Percentiles rank a stretch among this genome's conserved stretches.
Conservation (phyloP, 2,797 vertebrate species). For the Ambastaia sidthimunki region DNA sequence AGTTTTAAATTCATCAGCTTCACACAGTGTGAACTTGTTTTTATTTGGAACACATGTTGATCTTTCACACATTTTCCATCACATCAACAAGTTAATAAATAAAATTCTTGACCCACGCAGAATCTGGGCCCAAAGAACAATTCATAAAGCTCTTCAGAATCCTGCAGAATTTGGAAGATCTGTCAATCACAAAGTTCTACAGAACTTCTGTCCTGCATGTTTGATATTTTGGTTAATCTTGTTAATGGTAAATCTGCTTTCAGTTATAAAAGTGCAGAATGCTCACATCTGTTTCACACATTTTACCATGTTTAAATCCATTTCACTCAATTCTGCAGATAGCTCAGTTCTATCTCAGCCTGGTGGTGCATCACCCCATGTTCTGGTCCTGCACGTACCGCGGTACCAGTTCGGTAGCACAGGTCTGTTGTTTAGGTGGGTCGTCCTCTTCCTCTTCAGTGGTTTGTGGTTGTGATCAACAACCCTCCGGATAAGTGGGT, state of each 20-base stretch:
- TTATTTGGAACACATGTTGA: too few species aligned
- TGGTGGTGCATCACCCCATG: conserved; percentile 74
- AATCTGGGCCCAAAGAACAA: neutral
- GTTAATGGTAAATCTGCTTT: neutral
- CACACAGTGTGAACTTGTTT: neutral
- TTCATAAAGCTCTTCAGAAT: neutral
- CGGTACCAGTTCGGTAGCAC: conserved; percentile 4
- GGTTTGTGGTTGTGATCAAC: conserved; percentile 82
- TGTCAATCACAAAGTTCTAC: too few species aligned
- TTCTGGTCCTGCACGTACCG: conserved; percentile 69
- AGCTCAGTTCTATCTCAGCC: conserved; percentile 69
- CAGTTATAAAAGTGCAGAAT: neutral
- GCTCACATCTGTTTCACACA: neutral
- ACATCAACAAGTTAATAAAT: neutral
- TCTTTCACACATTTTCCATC: too few species aligned
- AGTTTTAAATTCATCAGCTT: neutral
- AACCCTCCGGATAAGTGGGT: conserved; percentile 92
- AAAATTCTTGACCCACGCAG: neutral
- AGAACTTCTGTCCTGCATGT: neutral
- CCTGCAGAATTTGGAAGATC: too few species aligned
- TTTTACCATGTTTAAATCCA: neutral
- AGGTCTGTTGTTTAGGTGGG: conserved; percentile 58
- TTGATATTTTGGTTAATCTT: neutral
- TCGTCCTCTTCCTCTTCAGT: conserved; percentile 80
- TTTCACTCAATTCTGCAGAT: neutral